Percentiles rank a stretch among this genome's conserved stretches.
Evolutionary conservation across 2,113 vertebrate genomes (phyloP).

Genomic region (Peromyscus polionotus): DNA sequence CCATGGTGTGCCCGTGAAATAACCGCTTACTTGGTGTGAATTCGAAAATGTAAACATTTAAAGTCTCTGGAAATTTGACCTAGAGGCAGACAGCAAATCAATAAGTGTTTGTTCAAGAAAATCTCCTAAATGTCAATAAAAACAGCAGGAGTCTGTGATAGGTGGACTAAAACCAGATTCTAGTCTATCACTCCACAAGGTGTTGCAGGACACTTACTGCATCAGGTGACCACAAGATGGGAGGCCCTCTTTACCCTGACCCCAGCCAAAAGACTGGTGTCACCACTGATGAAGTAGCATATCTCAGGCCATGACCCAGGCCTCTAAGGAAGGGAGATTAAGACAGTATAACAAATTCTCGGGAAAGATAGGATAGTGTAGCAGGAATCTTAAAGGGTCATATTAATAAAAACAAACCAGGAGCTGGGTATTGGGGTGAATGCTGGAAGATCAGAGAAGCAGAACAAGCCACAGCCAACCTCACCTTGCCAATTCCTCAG

Average conservation of each 20-base stretch:
- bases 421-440: no score
- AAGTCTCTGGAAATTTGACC: conserved; percentile 41
- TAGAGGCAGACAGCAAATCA: conserved; percentile 29
- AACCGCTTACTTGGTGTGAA: not conserved
- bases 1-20: not conserved
- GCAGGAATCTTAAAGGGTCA: no score
- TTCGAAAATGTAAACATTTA: conserved; percentile 26
- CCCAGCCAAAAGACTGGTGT: not conserved
- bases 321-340: not conserved
- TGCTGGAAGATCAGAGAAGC: no score
- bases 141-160: not conserved
- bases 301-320: not conserved
- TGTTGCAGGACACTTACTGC: not conserved
- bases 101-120: conserved; percentile 53
- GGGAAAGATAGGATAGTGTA: not conserved
- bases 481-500: no score
- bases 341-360: not conserved
- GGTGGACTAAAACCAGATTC: not conserved
- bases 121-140: not conserved
- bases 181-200: not conserved
- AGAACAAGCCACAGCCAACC: no score
- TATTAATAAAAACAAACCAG: no score
- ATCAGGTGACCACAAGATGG: not conserved
- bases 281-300: not conserved
- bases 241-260: not conserved